Base-by-base conservation (phyloP, 2,797 vertebrate genomes). In the Chromobotia macracanthus region DNA sequence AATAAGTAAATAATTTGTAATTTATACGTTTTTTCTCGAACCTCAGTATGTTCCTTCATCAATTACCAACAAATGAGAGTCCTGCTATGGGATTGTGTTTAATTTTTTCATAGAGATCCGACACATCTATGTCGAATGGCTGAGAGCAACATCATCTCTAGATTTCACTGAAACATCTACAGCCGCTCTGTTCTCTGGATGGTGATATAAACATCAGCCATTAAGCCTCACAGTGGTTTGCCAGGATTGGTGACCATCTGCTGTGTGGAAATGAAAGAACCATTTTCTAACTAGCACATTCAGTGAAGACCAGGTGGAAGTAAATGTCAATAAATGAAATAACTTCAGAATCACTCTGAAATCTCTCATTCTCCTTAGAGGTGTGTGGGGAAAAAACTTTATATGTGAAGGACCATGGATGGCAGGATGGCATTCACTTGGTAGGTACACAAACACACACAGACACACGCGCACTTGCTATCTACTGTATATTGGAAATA, bases 191-290 rank as follows among this genome's bases (percentile, higher is more conserved):
- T 15, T 82, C 16, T 44, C 44, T 77, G 72, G 53, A 82, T 58
- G 25, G 63, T 41, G 38, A 68, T 58, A 68, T 68, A 64, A 68
- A 67, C 2, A 10, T 21, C 44, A 28, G 74, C 16, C 60, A 74
- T 79, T 78, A 72, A n/a, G 23, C 28, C 50, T 10, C 44, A 73
- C 31, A 56, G 73, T 61, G 55, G 18, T 13, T 18, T 16, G 23
- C 21, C 72, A 35, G 67, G 23, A 75, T n/a, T 38, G 71, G 19
- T 61, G 71, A 70, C 75, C 81, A 65, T 82, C 81, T 82, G 81
- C 35, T 31, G 25, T 19, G 38, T 55, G 56, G 63, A 41, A 25
- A 25, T 70, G 21, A 71, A 70, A 60, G 44, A 74, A 72, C 41
- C 0, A 5, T 51, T 58, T 16, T 19, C n/a, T n/a, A 38, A 64